phyloP scores from a whole-genome alignment of 2,113 vertebrate genomes.

The Anser brachyrhynchus region DNA sequence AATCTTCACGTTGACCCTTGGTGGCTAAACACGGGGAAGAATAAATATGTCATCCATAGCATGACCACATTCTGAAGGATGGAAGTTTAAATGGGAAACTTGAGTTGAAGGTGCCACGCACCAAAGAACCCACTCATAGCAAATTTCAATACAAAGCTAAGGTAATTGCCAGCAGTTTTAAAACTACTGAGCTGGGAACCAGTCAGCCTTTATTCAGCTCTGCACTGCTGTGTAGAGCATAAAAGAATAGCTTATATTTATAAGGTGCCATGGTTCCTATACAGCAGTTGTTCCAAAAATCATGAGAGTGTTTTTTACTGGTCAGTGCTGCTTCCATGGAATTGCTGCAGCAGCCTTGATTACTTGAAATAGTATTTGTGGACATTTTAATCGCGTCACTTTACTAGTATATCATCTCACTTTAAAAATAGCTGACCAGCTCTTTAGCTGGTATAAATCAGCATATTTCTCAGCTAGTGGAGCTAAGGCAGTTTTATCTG shows the following conservation, averaged over 20 bases:
- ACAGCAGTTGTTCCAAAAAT: background rate
- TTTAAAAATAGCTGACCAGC: background rate
- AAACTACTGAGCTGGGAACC: background rate
- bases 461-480: background rate
- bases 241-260: background rate
- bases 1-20: background rate
- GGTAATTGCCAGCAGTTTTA: background rate
- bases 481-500: background rate
- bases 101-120: background rate
- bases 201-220: background rate
- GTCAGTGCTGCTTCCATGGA: background rate
- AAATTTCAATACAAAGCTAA: background rate
- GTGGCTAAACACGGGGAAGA: background rate
- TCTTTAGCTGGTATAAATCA: background rate
- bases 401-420: background rate
- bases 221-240: background rate
- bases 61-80: background rate
- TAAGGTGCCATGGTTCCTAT: background rate
- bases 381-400: background rate
- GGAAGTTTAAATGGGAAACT: background rate
- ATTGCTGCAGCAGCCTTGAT: background rate
- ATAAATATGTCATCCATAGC: background rate
- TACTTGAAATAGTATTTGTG: background rate
- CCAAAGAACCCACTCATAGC: background rate
- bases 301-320: background rate